These are phyloP conservation scores for Siniperca scherzeri DNA, from an alignment of 2,797 vertebrate genomes.

Conservation along the genomic window DNA sequence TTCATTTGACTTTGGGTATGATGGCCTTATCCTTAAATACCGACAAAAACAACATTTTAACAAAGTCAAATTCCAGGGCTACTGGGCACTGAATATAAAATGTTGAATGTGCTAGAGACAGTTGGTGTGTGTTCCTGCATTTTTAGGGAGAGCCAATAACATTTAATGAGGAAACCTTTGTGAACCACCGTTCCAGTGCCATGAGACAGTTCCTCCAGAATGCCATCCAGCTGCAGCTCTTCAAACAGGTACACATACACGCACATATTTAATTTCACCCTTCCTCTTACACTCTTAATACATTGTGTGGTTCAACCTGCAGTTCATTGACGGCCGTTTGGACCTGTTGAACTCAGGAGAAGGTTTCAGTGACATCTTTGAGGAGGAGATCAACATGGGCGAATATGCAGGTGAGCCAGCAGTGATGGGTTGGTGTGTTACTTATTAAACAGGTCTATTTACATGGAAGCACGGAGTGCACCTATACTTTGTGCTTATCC, in stretches of 20 bases:
- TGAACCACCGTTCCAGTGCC: conserved; percentile 94
- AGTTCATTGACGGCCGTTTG: conserved; percentile 97
- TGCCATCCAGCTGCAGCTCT: conserved; percentile 97
- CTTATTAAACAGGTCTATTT: too few relatives aligned
- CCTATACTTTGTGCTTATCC: not conserved
- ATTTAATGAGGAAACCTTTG: conserved; percentile 93
- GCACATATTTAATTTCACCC: not conserved
- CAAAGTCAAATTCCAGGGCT: not conserved
- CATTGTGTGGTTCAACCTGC: conserved; percentile 32
- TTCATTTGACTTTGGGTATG: not conserved
- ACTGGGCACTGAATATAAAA: not conserved
- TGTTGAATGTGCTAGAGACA: not conserved
- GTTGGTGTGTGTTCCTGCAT: conserved; percentile 21
- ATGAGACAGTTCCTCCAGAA: conserved; percentile 98
- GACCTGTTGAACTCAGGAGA: conserved; percentile 95
- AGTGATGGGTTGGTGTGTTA: not conserved
- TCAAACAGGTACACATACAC: conserved; percentile 91
- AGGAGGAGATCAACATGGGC: conserved; percentile 97
- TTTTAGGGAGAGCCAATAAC: conserved; percentile 95
- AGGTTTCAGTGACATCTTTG: conserved; percentile 97
- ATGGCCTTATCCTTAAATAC: too few relatives aligned
- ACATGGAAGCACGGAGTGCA: not conserved
- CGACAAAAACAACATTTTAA: too few relatives aligned
- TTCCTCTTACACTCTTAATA: not conserved
- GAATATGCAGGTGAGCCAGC: conserved; percentile 92